Evolutionary conservation across 1,140 invertebrate genomes (phyloP).

Genomic region (Neotoxoptera formosana): DNA sequence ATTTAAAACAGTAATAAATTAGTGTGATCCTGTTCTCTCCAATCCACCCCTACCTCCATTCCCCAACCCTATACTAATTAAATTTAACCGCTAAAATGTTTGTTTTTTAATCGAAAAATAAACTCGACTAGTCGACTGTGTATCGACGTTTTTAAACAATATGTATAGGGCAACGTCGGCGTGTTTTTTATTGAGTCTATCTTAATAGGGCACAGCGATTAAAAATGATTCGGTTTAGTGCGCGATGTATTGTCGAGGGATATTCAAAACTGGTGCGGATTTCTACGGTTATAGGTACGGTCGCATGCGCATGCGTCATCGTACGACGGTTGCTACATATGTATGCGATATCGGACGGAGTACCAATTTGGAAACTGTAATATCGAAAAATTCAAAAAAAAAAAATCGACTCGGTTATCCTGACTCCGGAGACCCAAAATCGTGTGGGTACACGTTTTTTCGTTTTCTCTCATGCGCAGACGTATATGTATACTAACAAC

Average conservation of each 20-base stretch:
- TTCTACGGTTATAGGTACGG: neutral
- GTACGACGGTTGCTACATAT: neutral
- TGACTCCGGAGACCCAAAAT: neutral
- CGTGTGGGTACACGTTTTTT: neutral
- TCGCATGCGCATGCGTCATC: neutral
- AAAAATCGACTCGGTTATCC: neutral
- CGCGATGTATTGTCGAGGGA: neutral
- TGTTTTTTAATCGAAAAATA: neutral
- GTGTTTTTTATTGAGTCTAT: neutral
- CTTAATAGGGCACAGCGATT: neutral
- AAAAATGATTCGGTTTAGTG: neutral
- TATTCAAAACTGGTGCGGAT: neutral
- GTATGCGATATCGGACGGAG: neutral
- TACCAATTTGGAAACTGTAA: neutral
- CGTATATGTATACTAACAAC: too few species aligned
- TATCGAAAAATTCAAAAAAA: too few species aligned
- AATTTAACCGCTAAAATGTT: neutral
- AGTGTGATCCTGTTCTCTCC: neutral
- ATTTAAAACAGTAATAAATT: conserved; percentile 18
- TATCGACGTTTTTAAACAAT: neutral
- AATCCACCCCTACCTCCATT: neutral
- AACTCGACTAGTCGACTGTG: neutral
- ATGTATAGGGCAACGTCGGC: neutral
- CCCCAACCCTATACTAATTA: neutral
- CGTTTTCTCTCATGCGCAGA: neutral